Evolutionary conservation across 2,113 vertebrate species (phyloP).

Genomic region (Camelus dromedarius): DNA sequence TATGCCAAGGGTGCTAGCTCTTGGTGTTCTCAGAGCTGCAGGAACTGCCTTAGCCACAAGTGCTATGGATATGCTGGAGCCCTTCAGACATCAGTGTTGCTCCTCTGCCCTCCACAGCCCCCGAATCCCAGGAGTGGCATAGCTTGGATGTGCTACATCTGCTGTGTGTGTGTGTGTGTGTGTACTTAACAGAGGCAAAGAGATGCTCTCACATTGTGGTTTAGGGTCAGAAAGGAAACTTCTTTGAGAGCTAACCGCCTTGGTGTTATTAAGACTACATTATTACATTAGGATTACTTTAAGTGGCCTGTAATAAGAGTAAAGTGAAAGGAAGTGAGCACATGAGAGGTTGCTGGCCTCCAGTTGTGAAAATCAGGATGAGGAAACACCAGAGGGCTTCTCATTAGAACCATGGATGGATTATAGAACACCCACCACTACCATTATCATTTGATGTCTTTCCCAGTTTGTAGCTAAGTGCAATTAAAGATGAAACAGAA

Average conservation of each 20-base stretch:
- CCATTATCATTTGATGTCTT: constrained; percentile 49
- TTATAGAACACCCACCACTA: neutral
- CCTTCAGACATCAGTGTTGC: neutral
- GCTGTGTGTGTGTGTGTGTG: neutral
- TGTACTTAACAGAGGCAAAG: neutral
- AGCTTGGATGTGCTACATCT: neutral
- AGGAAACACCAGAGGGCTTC: constrained; percentile 62
- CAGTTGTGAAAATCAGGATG: constrained; percentile 40
- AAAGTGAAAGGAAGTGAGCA: constrained; percentile 67
- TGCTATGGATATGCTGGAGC: neutral
- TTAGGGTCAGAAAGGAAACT: constrained; percentile 52
- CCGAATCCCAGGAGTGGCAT: neutral
- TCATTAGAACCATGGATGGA: constrained; percentile 10
- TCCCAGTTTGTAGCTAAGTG: constrained; percentile 13
- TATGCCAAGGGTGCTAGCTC: neutral
- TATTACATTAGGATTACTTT: constrained; percentile 67
- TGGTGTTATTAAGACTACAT: constrained; percentile 48
- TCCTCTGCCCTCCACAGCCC: neutral
- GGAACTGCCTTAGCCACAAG: neutral
- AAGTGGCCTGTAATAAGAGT: constrained; percentile 64
- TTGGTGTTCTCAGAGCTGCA: neutral
- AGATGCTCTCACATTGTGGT: constrained; percentile 34
- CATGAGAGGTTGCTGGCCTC: constrained; percentile 20
- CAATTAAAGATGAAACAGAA: constrained; percentile 66
- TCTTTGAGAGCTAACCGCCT: constrained; percentile 47